phyloP scores from a whole-genome alignment of 2,888 invertebrate species.

The Melieria omissa region DNA sequence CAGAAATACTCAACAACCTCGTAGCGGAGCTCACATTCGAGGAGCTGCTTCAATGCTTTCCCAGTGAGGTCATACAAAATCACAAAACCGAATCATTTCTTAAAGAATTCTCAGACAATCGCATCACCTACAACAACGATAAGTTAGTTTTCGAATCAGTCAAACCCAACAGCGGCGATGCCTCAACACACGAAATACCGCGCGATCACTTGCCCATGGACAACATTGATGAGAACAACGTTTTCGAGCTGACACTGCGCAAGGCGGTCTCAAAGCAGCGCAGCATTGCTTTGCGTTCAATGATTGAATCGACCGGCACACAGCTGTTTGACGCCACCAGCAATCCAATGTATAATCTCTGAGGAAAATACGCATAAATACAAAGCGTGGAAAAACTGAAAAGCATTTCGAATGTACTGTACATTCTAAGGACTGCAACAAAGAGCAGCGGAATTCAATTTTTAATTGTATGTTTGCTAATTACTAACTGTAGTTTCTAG shows the following conservation, averaged over 20 bases:
- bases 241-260: constrained; percentile 63
- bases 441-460: too few species aligned
- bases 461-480: too few species aligned
- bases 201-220: constrained; percentile 62
- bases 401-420: background rate
- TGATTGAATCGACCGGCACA: constrained; percentile 72
- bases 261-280: constrained; percentile 71
- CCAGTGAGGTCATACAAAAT: constrained; percentile 60
- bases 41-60: constrained; percentile 64
- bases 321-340: constrained; percentile 68
- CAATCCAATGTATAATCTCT: constrained; percentile 65
- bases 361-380: constrained; percentile 26
- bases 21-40: constrained; percentile 62
- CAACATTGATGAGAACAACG: constrained; percentile 64
- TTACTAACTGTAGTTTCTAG: too few species aligned
- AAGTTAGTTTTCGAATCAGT: constrained; percentile 48
- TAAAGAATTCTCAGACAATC: constrained; percentile 55
- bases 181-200: constrained; percentile 33
- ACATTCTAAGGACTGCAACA: too few species aligned
- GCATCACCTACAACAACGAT: constrained; percentile 53
- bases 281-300: constrained; percentile 71
- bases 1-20: constrained; percentile 62
- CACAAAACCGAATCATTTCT: constrained; percentile 52
- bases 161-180: constrained; percentile 7
- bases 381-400: background rate